These are phyloP conservation scores for Passerina amoena DNA, from an alignment of 2,113 vertebrate species.

Conservation along the genomic window DNA sequence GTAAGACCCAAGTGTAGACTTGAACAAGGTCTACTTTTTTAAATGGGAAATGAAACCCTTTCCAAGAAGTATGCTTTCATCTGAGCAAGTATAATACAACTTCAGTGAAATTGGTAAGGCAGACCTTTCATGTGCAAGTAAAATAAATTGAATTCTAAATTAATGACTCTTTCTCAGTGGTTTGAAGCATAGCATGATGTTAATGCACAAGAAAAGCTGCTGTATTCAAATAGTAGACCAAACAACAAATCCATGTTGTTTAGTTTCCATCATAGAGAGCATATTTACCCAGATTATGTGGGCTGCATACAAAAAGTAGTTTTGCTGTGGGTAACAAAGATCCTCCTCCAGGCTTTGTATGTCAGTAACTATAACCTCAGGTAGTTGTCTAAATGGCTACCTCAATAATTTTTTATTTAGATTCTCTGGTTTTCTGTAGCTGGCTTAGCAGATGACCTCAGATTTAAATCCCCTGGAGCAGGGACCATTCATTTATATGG, in stretches of 20 bases:
- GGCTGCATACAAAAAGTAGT: background rate
- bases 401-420: constrained; percentile 3
- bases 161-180: constrained; percentile 7
- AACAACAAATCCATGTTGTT: background rate
- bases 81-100: background rate
- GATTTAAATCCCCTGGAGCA: constrained; percentile 37
- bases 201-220: background rate
- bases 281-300: constrained; percentile 29
- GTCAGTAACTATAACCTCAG: constrained; percentile 1
- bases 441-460: constrained; percentile 42
- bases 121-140: constrained; percentile 7
- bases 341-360: background rate
- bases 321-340: background rate
- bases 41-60: background rate
- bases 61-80: background rate
- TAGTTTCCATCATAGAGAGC: background rate
- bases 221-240: background rate
- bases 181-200: background rate
- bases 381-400: background rate
- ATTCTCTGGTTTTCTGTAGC: constrained; percentile 23
- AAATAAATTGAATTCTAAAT: constrained; percentile 36
- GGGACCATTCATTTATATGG: constrained; percentile 27
- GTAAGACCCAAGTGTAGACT: background rate
- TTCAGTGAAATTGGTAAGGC: background rate
- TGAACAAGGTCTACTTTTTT: background rate